phyloP scores from a whole-genome alignment of 1,140 invertebrate genomes.

The Amyelois transitella region DNA sequence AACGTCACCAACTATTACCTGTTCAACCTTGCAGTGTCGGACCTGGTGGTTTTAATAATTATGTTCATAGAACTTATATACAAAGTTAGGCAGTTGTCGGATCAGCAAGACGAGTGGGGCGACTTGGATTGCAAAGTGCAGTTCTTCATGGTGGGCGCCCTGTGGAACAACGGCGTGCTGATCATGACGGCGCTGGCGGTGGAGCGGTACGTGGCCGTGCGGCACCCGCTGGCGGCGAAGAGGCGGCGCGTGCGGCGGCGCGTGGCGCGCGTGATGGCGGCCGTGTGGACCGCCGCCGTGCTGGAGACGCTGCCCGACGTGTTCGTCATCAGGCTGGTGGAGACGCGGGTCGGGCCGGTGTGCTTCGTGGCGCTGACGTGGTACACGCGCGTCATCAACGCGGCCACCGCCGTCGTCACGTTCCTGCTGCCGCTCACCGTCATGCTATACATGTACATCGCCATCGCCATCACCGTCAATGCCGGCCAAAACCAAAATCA shows the following conservation, averaged over 20 bases:
- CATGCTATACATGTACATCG: constrained; percentile 48
- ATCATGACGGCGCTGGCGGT: constrained; percentile 52
- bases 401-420: constrained; percentile 35
- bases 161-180: constrained; percentile 54
- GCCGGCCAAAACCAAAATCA: constrained; percentile 28
- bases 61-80: constrained; percentile 33
- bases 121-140: constrained; percentile 36
- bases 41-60: constrained; percentile 73
- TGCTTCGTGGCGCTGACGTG: constrained; percentile 43
- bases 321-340: constrained; percentile 35
- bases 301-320: constrained; percentile 43
- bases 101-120: constrained; percentile 17
- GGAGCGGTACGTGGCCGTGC: constrained; percentile 53
- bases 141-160: constrained; percentile 37
- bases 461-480: constrained; percentile 54
- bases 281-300: constrained; percentile 43
- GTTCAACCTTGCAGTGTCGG: constrained; percentile 90
- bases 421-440: constrained; percentile 48
- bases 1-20: constrained; percentile 89
- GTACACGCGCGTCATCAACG: constrained; percentile 37
- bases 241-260: background rate
- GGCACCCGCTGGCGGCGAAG: constrained; percentile 32
- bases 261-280: background rate
- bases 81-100: background rate
- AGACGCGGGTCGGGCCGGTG: constrained; percentile 21